Evolutionary conservation across 2,888 invertebrate species (phyloP).

Genomic region (Ethmia dodecea): DNA sequence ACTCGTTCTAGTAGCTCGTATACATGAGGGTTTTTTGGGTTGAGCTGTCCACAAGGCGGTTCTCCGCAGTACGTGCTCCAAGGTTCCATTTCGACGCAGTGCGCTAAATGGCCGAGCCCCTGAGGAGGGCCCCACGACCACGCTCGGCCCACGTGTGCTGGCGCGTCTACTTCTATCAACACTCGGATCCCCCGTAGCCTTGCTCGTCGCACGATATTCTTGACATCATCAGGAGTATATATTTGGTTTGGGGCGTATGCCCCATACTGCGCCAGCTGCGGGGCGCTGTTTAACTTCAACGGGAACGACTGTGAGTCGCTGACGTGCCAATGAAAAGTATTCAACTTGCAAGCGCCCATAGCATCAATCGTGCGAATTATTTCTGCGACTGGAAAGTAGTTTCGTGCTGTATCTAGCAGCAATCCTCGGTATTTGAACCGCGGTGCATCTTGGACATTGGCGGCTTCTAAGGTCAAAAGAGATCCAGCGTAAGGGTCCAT

Average conservation of each 20-base stretch:
- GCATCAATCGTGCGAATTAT: slow-evolving; percentile 88
- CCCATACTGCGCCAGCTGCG: slow-evolving; percentile 89
- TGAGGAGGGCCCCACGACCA: slow-evolving; percentile 90
- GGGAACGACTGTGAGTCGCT: slow-evolving; percentile 97
- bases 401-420: slow-evolving; percentile 93
- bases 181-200: slow-evolving; percentile 90
- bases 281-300: slow-evolving; percentile 84
- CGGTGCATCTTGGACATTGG: slow-evolving; percentile 86
- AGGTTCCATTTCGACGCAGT: slow-evolving; percentile 89
- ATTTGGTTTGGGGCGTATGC: slow-evolving; percentile 89
- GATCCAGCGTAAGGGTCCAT: slow-evolving; percentile 82
- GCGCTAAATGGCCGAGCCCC: slow-evolving; percentile 86
- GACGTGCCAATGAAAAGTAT: slow-evolving; percentile 95
- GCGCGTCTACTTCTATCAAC: slow-evolving; percentile 93
- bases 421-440: slow-evolving; percentile 88
- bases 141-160: slow-evolving; percentile 92
- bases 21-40: slow-evolving; percentile 88
- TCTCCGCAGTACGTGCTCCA: slow-evolving; percentile 90
- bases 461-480: slow-evolving; percentile 81
- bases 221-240: slow-evolving; percentile 84
- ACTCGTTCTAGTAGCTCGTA: slow-evolving; percentile 85
- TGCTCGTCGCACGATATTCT: slow-evolving; percentile 86
- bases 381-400: slow-evolving; percentile 87
- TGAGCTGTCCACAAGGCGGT: slow-evolving; percentile 91
- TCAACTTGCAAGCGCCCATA: slow-evolving; percentile 93